A percentile compares a stretch with the other conserved stretches of the same genome.
Conservation (phyloP, 1,140 invertebrate species). For the Choristoneura fumiferana region DNA sequence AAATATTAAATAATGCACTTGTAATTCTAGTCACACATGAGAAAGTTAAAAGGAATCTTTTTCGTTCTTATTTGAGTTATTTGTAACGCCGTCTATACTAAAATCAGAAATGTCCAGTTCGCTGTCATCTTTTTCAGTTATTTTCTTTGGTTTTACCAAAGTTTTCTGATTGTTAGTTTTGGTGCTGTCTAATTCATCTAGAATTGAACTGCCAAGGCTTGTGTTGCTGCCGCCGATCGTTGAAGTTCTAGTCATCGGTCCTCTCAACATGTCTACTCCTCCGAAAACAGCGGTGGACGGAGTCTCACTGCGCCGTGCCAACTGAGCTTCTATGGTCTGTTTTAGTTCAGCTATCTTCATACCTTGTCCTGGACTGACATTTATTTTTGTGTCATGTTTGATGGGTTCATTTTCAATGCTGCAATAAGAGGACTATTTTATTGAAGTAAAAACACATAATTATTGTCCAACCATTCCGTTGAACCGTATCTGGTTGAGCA, state of each 20-base stretch:
- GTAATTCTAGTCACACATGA: too few species aligned
- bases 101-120: conserved; percentile 73
- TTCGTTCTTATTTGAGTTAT: conserved; percentile 47
- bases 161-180: conserved; percentile 39
- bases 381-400: conserved; percentile 43
- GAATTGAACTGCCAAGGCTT: conserved; percentile 68
- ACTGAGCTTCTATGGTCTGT: conserved; percentile 64
- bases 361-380: conserved; percentile 47
- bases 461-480: too few species aligned
- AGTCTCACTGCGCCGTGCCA: conserved; percentile 58
- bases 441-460: too few species aligned
- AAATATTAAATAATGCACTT: too few species aligned
- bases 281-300: conserved; percentile 53
- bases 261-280: conserved; percentile 50
- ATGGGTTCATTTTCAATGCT: conserved; percentile 60
- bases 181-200: conserved; percentile 62
- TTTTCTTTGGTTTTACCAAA: conserved; percentile 46
- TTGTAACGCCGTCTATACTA: conserved; percentile 56
- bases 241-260: conserved; percentile 36
- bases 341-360: conserved; percentile 71
- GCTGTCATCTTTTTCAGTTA: conserved; percentile 58
- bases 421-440: conserved; percentile 29
- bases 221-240: conserved; percentile 67
- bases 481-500: too few species aligned
- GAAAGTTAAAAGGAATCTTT: conserved; percentile 14